phyloP scores from a whole-genome alignment of 2,113 vertebrate genomes.

The Sterrhoptilus dennistouni region DNA sequence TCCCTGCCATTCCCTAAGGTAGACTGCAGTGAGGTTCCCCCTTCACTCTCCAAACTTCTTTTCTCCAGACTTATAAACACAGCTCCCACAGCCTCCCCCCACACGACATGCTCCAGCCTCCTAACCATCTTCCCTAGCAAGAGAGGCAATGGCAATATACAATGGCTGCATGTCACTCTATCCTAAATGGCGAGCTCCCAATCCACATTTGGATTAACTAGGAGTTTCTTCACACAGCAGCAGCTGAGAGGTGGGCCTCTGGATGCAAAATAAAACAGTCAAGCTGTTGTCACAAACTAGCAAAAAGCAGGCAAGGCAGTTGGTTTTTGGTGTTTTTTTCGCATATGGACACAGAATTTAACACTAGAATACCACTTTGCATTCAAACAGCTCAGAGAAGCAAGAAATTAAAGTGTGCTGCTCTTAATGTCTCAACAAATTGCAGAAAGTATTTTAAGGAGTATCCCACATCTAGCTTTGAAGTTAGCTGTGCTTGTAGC shows the following conservation, averaged over 20 bases:
- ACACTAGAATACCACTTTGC: background rate
- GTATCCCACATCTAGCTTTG: background rate
- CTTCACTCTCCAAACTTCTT: background rate
- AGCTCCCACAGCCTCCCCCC: background rate
- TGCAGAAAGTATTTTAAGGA: background rate
- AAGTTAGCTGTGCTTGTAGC: background rate
- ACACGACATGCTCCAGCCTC: background rate
- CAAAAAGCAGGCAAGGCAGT: background rate
- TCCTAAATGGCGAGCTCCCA: background rate
- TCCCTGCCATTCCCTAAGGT: background rate
- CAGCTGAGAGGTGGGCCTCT: background rate
- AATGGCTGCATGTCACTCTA: background rate
- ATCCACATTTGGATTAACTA: background rate
- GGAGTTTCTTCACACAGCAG: background rate
- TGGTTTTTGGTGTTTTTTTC: background rate
- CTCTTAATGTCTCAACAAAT: background rate
- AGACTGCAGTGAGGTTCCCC: background rate
- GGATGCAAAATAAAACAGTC: background rate
- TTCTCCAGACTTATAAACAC: background rate
- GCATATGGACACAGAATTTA: background rate
- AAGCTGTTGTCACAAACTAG: background rate
- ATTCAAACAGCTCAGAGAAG: background rate
- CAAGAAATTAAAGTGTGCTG: background rate
- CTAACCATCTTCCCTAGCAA: background rate
- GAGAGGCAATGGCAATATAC: background rate